Conservation (phyloP, 2,797 vertebrate species). For the Phyllotis vaccarum region DNA sequence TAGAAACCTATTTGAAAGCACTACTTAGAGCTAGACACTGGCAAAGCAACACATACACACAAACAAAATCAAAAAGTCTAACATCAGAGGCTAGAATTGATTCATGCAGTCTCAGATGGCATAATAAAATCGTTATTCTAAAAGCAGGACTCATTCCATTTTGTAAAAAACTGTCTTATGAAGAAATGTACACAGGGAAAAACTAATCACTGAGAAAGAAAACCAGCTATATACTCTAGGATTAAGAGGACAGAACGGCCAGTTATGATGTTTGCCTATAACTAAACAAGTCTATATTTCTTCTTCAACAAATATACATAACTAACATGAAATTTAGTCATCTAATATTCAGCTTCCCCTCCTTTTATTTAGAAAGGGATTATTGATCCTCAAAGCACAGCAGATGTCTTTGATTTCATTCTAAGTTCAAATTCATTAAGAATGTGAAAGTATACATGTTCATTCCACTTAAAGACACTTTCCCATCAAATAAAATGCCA, state of each 20-base stretch:
- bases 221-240: not conserved
- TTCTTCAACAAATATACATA: not conserved
- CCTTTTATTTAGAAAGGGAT: conserved; percentile 16
- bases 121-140: not conserved
- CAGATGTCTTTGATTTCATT: conserved; percentile 64
- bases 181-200: not conserved
- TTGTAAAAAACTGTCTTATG: not conserved
- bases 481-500: conserved; percentile 69
- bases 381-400: conserved; percentile 45
- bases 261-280: not conserved
- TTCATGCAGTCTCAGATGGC: not conserved
- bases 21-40: not conserved
- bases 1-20: conserved; percentile 9
- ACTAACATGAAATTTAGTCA: not conserved
- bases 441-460: conserved; percentile 54
- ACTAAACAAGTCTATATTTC: conserved; percentile 37
- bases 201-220: conserved; percentile 15
- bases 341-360: not conserved
- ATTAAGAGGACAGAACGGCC: not conserved
- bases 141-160: not conserved
- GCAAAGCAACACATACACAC: not conserved
- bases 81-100: not conserved
- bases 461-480: conserved; percentile 71
- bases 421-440: conserved; percentile 59
- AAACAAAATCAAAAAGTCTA: not conserved